phyloP scores from a whole-genome alignment of 2,797 vertebrate genomes.

The Holocentrus rufus region DNA sequence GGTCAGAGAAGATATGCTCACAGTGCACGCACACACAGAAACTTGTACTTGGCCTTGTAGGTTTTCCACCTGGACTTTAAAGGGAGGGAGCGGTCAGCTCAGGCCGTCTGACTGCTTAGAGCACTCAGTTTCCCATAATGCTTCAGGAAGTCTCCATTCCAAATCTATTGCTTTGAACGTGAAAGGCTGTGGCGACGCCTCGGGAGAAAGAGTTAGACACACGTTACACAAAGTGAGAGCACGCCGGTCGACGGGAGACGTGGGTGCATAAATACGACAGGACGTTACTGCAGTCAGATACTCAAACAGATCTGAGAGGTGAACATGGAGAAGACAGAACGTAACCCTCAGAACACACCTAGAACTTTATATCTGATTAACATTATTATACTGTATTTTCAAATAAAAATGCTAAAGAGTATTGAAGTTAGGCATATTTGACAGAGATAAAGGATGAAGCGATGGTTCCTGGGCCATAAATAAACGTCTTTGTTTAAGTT shows the following conservation, averaged over 20 bases:
- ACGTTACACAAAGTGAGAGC: slow-evolving; percentile 37
- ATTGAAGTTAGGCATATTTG: slow-evolving; percentile 55
- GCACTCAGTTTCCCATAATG: slow-evolving; percentile 57
- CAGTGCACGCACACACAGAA: slow-evolving; percentile 40
- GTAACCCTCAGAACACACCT: slow-evolving; percentile 70
- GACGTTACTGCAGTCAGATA: slow-evolving; percentile 25
- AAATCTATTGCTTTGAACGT: slow-evolving; percentile 78
- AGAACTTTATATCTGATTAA: slow-evolving; percentile 69
- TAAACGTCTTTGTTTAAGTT: slow-evolving; percentile 77
- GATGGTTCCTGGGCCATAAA: slow-evolving; percentile 71
- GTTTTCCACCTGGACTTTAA: slow-evolving; percentile 61
- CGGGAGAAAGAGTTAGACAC: slow-evolving; percentile 46
- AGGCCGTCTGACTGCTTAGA: slow-evolving; percentile 25
- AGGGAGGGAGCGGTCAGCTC: slow-evolving; percentile 59
- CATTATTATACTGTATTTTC: slow-evolving; percentile 71
- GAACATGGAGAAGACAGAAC: slow-evolving; percentile 49
- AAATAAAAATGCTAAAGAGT: slow-evolving; percentile 70
- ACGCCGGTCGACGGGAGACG: slow-evolving; percentile 27
- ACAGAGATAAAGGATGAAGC: slow-evolving; percentile 58
- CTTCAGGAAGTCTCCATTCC: slow-evolving; percentile 59
- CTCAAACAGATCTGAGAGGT: slow-evolving; percentile 45
- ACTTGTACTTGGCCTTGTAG: slow-evolving; percentile 14
- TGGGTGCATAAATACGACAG: slow-evolving; percentile 55
- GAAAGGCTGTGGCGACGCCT: slow-evolving; percentile 46
- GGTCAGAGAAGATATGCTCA: slow-evolving; percentile 28